These are phyloP conservation scores for Callopanchax toddi DNA, from an alignment of 2,113 vertebrate species.

Conservation along the genomic window DNA sequence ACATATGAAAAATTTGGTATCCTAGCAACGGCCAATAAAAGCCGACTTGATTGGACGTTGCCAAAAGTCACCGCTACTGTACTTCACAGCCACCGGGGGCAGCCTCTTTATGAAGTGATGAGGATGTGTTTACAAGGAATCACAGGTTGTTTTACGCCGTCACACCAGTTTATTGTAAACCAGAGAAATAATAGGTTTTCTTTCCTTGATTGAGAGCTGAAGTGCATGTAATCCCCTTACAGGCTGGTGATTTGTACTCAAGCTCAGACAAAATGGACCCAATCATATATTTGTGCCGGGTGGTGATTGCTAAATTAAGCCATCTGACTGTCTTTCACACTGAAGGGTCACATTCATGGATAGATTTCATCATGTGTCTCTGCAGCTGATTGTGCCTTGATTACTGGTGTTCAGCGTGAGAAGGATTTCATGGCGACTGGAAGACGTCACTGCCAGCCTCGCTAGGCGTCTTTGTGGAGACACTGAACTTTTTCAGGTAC, in stretches of 20 bases:
- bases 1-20: slow-evolving; percentile 65
- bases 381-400: slow-evolving; percentile 53
- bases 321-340: slow-evolving; percentile 41
- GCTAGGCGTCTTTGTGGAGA: background rate
- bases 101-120: slow-evolving; percentile 43
- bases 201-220: slow-evolving; percentile 22
- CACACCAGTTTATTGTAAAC: slow-evolving; percentile 19
- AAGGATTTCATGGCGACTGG: slow-evolving; percentile 45
- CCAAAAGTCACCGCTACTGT: slow-evolving; percentile 25
- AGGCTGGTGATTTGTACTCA: slow-evolving; percentile 31
- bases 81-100: slow-evolving; percentile 36
- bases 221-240: slow-evolving; percentile 28
- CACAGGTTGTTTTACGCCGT: slow-evolving; percentile 43
- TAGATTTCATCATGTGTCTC: slow-evolving; percentile 21
- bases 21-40: slow-evolving; percentile 73
- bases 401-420: slow-evolving; percentile 36
- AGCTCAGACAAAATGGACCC: slow-evolving; percentile 40
- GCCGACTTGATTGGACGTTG: slow-evolving; percentile 35
- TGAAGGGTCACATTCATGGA: slow-evolving; percentile 47
- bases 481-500: slow-evolving; percentile 1
- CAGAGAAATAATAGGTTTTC: slow-evolving; percentile 43
- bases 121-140: slow-evolving; percentile 64
- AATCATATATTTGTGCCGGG: slow-evolving; percentile 47
- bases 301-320: slow-evolving; percentile 57
- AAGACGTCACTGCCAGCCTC: slow-evolving; percentile 8